These are phyloP conservation scores for Noctua comes DNA, from an alignment of 2,888 invertebrate genomes.

Conservation along the genomic window DNA sequence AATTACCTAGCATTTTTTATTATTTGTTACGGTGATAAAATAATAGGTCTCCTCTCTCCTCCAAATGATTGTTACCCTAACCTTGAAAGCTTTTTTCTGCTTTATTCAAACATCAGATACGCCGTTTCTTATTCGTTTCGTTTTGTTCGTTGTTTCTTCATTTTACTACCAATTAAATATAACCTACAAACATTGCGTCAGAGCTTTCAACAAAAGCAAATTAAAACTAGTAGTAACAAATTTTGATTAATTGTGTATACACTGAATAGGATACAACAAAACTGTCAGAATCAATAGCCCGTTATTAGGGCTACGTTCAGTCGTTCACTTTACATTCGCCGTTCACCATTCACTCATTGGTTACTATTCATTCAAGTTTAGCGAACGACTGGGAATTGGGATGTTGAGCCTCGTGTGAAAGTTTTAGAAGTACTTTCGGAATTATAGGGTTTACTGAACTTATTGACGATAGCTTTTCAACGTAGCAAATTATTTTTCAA, in stretches of 20 bases:
- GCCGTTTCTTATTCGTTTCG: background rate
- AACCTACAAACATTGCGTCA: background rate
- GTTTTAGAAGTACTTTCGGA: slow-evolving; percentile 4
- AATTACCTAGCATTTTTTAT: no score
- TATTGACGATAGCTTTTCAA: background rate
- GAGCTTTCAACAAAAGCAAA: slow-evolving; percentile 24
- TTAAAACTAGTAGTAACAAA: slow-evolving; percentile 34
- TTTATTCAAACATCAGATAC: background rate
- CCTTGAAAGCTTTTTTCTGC: background rate
- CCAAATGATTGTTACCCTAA: slow-evolving; percentile 27
- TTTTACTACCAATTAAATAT: slow-evolving; percentile 8
- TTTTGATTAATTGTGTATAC: slow-evolving; percentile 39
- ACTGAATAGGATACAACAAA: slow-evolving; percentile 5
- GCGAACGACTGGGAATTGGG: background rate
- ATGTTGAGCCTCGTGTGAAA: slow-evolving; percentile 8
- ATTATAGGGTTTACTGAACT: background rate
- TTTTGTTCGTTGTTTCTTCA: no score
- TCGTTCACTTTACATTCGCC: slow-evolving; percentile 30
- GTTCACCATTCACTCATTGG: slow-evolving; percentile 34
- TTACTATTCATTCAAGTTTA: slow-evolving; percentile 24
- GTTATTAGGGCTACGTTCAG: slow-evolving; percentile 31
- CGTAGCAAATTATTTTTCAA: background rate
- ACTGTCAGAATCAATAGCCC: slow-evolving; percentile 35
- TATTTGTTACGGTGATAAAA: background rate
- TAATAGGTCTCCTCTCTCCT: background rate